Evolutionary conservation across 1,140 invertebrate genomes (phyloP).

Genomic region (Nylanderia fulva): DNA sequence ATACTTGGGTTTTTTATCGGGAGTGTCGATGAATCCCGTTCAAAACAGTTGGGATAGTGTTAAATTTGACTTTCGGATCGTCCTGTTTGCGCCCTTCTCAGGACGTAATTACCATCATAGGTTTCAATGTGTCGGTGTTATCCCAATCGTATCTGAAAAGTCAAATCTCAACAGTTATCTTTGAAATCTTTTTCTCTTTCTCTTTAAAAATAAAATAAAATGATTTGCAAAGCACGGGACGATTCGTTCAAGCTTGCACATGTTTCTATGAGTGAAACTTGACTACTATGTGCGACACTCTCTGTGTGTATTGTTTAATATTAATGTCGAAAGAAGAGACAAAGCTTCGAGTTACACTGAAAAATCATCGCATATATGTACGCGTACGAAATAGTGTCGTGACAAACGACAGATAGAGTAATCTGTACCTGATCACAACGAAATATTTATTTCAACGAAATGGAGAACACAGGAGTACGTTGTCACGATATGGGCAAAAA

Average conservation of each 20-base stretch:
- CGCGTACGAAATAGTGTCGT: slow-evolving; percentile 24
- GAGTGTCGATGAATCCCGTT: background rate
- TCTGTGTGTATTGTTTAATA: slow-evolving; percentile 12
- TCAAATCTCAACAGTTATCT: slow-evolving; percentile 37
- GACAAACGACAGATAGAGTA: slow-evolving; percentile 42
- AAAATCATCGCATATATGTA: background rate
- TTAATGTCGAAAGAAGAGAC: background rate
- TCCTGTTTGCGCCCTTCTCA: background rate
- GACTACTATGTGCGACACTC: background rate
- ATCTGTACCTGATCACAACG: slow-evolving; percentile 75
- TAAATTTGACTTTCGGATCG: background rate
- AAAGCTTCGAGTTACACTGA: background rate
- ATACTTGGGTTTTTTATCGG: background rate
- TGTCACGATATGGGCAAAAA: background rate
- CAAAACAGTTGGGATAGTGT: background rate
- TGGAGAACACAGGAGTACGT: slow-evolving; percentile 5
- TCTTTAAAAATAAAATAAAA: too few relatives aligned
- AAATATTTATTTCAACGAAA: slow-evolving; percentile 57
- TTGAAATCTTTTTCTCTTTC: slow-evolving; percentile 68
- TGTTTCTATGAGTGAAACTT: slow-evolving; percentile 30
- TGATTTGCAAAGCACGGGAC: slow-evolving; percentile 41
- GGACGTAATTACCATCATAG: background rate
- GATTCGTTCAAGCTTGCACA: slow-evolving; percentile 12
- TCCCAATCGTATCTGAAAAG: background rate
- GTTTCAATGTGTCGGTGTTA: background rate